phyloP scores from a whole-genome alignment of 1,140 invertebrate species.

The Lethrus apterus region DNA sequence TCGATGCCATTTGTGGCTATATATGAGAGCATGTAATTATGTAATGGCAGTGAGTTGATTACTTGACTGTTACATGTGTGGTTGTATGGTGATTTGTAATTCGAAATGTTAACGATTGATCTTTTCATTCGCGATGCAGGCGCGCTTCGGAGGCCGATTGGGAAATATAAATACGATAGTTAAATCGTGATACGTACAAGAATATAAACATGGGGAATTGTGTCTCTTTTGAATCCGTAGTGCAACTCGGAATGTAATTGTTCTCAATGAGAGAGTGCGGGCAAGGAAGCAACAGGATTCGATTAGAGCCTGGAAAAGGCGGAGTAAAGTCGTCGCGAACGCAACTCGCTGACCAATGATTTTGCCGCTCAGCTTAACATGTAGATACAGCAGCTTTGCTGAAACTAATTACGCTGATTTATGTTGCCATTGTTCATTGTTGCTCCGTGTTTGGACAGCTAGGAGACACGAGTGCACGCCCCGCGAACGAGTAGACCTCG shows the following conservation, averaged over 20 bases:
- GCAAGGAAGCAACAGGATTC: conserved; percentile 27
- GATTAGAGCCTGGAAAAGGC: conserved; percentile 35
- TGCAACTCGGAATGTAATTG: no score
- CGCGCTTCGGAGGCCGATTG: not conserved
- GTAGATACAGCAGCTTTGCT: conserved; percentile 42
- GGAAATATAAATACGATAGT: not conserved
- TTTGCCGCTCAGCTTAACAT: conserved; percentile 37
- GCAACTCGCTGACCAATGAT: conserved; percentile 38
- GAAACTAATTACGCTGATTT: conserved; percentile 62
- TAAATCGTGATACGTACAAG: no score
- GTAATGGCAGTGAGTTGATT: not conserved
- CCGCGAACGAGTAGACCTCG: conserved; percentile 19
- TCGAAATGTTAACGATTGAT: not conserved
- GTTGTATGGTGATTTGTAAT: not conserved
- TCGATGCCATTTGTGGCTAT: no score
- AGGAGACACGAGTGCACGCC: conserved; percentile 38
- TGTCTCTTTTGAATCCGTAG: no score
- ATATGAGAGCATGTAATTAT: not conserved
- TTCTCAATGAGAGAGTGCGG: conserved; percentile 20
- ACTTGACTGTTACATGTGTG: not conserved
- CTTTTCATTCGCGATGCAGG: not conserved
- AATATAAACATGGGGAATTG: no score
- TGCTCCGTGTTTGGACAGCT: conserved; percentile 40
- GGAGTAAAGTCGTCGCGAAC: conserved; percentile 35
- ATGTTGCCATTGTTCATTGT: conserved; percentile 60